Evolutionary conservation across 2,888 invertebrate species (phyloP).

Genomic region (Amphipoea lucens): DNA sequence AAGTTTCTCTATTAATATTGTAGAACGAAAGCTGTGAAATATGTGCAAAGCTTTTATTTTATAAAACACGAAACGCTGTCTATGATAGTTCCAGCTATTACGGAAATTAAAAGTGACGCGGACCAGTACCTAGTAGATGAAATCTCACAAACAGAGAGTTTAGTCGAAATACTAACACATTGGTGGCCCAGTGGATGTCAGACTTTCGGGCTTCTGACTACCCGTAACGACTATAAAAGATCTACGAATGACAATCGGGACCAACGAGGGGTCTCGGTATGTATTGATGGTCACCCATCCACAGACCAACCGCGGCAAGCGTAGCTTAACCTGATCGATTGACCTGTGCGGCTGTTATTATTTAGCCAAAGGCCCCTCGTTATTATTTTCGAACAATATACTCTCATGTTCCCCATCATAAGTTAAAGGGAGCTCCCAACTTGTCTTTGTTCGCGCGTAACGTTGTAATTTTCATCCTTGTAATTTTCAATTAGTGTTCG

Average conservation of each 20-base stretch:
- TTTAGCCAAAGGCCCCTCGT: background rate
- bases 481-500: constrained; percentile 65
- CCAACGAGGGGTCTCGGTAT: too few species aligned
- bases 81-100: background rate
- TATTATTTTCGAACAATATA: constrained; percentile 28
- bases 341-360: too few species aligned
- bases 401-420: constrained; percentile 29
- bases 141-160: background rate
- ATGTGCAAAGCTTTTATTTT: background rate
- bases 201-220: too few species aligned
- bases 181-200: background rate
- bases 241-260: too few species aligned
- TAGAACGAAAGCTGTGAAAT: constrained; percentile 14
- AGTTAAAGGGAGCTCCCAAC: constrained; percentile 23
- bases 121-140: background rate
- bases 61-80: background rate
- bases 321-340: too few species aligned
- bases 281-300: too few species aligned
- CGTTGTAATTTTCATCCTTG: constrained; percentile 61
- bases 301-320: too few species aligned
- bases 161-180: background rate
- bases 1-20: constrained; percentile 41
- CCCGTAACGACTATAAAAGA: too few species aligned
- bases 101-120: background rate
- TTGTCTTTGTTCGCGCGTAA: constrained; percentile 51